Conservation (phyloP, 2,888 invertebrate genomes). For the Xestia rhomboidea region DNA sequence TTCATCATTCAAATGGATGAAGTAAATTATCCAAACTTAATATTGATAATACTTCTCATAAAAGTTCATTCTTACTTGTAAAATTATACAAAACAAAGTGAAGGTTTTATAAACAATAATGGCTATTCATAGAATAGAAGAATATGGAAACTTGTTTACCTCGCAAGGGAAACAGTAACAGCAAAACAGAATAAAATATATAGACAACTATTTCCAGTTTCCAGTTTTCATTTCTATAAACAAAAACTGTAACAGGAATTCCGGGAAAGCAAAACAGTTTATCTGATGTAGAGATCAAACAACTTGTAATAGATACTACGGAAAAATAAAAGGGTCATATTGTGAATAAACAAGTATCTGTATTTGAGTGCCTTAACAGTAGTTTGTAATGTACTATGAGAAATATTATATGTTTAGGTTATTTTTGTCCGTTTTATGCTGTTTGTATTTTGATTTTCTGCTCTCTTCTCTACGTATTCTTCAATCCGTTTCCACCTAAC, state of each 20-base stretch:
- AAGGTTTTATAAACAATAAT: conserved; percentile 21
- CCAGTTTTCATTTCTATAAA: conserved; percentile 40
- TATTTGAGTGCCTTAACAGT: conserved; percentile 24
- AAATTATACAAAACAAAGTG: conserved; percentile 22
- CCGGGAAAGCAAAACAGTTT: conserved; percentile 35
- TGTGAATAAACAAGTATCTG: conserved; percentile 37
- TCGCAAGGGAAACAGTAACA: conserved; percentile 25
- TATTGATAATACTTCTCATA: not conserved
- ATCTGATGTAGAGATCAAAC: conserved; percentile 51
- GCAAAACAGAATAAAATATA: conserved; percentile 35
- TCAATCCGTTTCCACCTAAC: not conserved
- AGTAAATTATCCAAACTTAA: not conserved
- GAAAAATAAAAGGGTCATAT: conserved; percentile 47
- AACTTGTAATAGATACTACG: conserved; percentile 42
- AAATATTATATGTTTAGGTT: conserved; percentile 1
- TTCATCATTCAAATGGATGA: not conserved
- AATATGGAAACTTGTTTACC: conserved; percentile 43
- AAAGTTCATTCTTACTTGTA: not conserved
- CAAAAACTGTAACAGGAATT: conserved; percentile 19
- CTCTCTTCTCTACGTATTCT: not conserved
- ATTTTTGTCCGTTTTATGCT: not conserved
- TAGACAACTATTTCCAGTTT: conserved; percentile 26
- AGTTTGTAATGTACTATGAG: not conserved
- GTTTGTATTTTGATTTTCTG: not conserved
- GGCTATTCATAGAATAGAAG: not conserved